phyloP scores from a whole-genome alignment of 1,140 invertebrate genomes.

The Papilio aristodemus region DNA sequence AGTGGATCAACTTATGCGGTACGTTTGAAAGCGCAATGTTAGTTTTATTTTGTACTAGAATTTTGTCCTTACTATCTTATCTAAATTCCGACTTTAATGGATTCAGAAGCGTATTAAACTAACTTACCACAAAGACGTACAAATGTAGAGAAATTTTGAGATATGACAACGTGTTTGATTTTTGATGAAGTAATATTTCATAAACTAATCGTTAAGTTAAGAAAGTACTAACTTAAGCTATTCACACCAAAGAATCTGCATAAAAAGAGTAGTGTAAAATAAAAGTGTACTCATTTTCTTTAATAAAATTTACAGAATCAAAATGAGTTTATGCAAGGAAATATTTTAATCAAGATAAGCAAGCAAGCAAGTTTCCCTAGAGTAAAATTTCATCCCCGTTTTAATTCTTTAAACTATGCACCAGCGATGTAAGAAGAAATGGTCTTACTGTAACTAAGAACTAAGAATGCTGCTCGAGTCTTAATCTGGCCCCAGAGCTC shows the following conservation, averaged over 20 bases:
- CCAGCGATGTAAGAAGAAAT: conserved; percentile 41
- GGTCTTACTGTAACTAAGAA: conserved; percentile 46
- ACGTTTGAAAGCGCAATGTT: conserved; percentile 27
- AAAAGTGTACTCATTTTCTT: not conserved
- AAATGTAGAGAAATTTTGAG: too few species aligned
- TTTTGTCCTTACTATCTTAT: not conserved
- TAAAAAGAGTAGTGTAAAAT: not conserved
- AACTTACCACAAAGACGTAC: too few species aligned
- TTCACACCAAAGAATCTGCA: too few species aligned
- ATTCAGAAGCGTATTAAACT: not conserved
- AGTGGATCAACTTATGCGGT: conserved; percentile 37
- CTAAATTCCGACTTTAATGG: not conserved
- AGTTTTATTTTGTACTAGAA: not conserved
- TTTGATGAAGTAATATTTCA: too few species aligned
- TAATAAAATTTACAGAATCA: conserved; percentile 6
- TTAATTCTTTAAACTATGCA: conserved; percentile 55
- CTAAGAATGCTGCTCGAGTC: conserved; percentile 49
- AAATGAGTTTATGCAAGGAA: not conserved
- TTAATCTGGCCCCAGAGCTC: conserved; percentile 66
- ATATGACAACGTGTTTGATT: too few species aligned
- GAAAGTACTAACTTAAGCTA: too few species aligned
- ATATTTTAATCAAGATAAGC: conserved; percentile 23
- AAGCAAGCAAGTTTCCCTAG: conserved; percentile 28
- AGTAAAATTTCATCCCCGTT: conserved; percentile 41
- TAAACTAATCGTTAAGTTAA: too few species aligned